Evolutionary conservation across 1,140 invertebrate genomes (phyloP).

Genomic region (Epicauta chinensis): DNA sequence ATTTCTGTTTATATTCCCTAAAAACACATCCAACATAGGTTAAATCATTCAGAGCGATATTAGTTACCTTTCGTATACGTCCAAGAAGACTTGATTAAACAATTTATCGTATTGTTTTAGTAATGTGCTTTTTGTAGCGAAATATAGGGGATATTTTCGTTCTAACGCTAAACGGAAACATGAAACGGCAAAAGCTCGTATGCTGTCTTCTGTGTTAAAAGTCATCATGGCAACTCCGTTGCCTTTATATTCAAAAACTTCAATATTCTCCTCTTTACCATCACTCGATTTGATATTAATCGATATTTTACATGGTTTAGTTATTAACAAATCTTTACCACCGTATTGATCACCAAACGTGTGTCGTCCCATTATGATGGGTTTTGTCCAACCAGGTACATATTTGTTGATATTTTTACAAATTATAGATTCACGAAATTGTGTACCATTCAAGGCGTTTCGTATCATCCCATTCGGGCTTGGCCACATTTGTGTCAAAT

Average conservation of each 20-base stretch:
- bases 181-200: constrained; percentile 56
- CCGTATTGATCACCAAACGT: constrained; percentile 75
- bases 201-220: constrained; percentile 66
- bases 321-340: constrained; percentile 54
- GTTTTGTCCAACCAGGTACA: constrained; percentile 64
- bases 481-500: constrained; percentile 72
- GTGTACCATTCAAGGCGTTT: constrained; percentile 72
- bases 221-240: constrained; percentile 61
- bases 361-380: constrained; percentile 65
- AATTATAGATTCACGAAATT: constrained; percentile 70
- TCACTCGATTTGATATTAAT: constrained; percentile 41
- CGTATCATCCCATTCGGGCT: constrained; percentile 72
- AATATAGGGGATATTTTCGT: constrained; percentile 57
- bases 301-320: constrained; percentile 6
- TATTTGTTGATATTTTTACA: constrained; percentile 68
- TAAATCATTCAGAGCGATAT: not conserved
- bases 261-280: constrained; percentile 37
- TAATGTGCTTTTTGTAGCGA: constrained; percentile 70
- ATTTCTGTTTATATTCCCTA: constrained; percentile 58
- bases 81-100: constrained; percentile 68
- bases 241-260: constrained; percentile 55
- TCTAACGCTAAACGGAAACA: constrained; percentile 57
- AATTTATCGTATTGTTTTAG: constrained; percentile 64
- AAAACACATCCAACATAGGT: not conserved
- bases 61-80: constrained; percentile 54